phyloP scores from a whole-genome alignment of 2,888 invertebrate genomes.

The Beris chalybata region DNA sequence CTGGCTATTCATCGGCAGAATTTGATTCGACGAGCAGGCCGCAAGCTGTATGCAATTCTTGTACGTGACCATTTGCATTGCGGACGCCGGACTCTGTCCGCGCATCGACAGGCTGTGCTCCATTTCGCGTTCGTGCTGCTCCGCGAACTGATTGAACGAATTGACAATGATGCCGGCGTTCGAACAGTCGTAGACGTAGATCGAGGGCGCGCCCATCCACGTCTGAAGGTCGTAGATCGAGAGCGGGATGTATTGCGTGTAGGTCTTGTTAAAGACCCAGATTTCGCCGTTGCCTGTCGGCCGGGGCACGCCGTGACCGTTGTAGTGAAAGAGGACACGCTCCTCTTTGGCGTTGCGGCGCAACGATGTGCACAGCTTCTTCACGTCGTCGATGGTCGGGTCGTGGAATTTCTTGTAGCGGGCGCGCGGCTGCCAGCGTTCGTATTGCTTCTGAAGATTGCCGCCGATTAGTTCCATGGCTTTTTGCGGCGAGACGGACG shows the following conservation, averaged over 20 bases:
- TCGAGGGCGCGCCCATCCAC: slow-evolving; percentile 99
- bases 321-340: slow-evolving; percentile 97
- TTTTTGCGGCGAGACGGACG: slow-evolving; percentile 84
- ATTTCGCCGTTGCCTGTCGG: slow-evolving; percentile 98
- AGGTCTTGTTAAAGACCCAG: slow-evolving; percentile 99
- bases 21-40: slow-evolving; percentile 91
- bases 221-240: slow-evolving; percentile 97
- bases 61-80: slow-evolving; percentile 61
- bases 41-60: slow-evolving; percentile 95
- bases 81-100: slow-evolving; percentile 45
- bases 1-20: slow-evolving; percentile 95
- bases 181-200: slow-evolving; percentile 99
- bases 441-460: slow-evolving; percentile 93
- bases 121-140: slow-evolving; percentile 84
- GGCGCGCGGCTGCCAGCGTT: slow-evolving; percentile 97
- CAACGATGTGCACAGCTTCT: slow-evolving; percentile 92
- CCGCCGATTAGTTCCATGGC: slow-evolving; percentile 91
- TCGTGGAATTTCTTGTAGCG: slow-evolving; percentile 96
- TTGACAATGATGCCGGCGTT: slow-evolving; percentile 97
- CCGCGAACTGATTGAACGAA: slow-evolving; percentile 84
- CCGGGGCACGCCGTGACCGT: slow-evolving; percentile 98
- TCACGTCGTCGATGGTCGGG: slow-evolving; percentile 97
- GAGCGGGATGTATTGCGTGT: slow-evolving; percentile 98
- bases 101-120: slow-evolving; percentile 49
- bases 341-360: slow-evolving; percentile 97